Base-by-base conservation (phyloP, 2,113 vertebrate species). In the Mesocricetus auratus region DNA sequence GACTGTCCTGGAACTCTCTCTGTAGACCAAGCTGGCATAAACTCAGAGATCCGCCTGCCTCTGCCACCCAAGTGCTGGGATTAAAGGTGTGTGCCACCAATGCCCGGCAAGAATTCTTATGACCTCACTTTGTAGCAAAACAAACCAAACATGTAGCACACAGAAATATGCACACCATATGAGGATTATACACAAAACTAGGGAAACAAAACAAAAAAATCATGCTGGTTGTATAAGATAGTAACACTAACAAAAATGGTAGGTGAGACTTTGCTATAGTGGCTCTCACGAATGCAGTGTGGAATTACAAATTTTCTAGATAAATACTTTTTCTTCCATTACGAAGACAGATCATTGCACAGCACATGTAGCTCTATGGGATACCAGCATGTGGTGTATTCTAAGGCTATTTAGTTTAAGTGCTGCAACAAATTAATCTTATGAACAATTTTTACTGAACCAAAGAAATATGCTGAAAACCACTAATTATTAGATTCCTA, bases 391-490 rank as follows among this genome's bases (percentile, higher is more conserved):
- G 56, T 86, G 62, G 29, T 33, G 47, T 45, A 66, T 42, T 66
- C 42, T 74, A 50, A 94, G 3, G 21, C 26, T 77, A 77, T 56
- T 62, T 64, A 17, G 29, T 47, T 47, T 33, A 85, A 85, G 47
- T 69, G 31, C 71, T 93, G 13, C 22, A 82, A 79, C 58, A 29
- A 24, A 60, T 73, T 71, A 86, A 42, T 86, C 31, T 90, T 93
- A 68, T 21, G 15, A 33, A n/a, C n/a, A 90, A 2, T 39, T 68
- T 77, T 88, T 64, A 31, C n/a, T 62, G 15, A 85, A 64, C 10
- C 79, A 71, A 94, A 91, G 45, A 95, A 91, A 94, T 86, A 3
- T 88, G 26, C 77, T 19, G 8, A 85, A 88, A 96, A 66, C 42
- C n/a, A 81, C 69, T 91, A 93, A 88, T 58, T 75, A 68, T 33